Conservation (phyloP, 2,797 vertebrate genomes). For the Fratercula arctica region DNA sequence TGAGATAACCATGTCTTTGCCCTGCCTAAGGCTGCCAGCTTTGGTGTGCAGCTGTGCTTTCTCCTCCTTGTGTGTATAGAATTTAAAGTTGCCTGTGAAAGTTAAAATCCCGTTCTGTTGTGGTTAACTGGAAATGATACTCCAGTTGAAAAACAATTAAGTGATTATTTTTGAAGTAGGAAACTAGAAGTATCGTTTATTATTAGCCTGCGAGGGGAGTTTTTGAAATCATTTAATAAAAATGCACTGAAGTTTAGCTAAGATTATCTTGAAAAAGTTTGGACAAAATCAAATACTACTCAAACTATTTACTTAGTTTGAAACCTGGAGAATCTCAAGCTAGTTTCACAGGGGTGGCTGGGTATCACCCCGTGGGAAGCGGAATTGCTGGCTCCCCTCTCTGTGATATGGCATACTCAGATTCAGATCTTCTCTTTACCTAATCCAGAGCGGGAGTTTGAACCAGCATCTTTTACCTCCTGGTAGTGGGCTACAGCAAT, state of each 20-base stretch:
- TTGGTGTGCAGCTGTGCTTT: background rate
- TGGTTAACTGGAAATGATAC: background rate
- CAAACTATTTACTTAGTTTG: background rate
- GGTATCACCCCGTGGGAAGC: background rate
- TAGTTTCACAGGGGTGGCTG: background rate
- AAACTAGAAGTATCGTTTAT: background rate
- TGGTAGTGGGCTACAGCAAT: background rate
- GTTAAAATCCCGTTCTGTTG: background rate
- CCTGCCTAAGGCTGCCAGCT: background rate
- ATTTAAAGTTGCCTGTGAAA: background rate
- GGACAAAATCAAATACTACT: background rate
- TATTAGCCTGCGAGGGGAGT: background rate
- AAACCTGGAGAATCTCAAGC: background rate
- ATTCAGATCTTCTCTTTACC: background rate
- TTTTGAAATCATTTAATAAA: background rate
- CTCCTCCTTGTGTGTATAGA: background rate
- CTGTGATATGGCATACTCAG: background rate
- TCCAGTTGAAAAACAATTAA: background rate
- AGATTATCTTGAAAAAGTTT: background rate
- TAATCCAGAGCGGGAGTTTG: background rate
- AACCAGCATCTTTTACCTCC: background rate
- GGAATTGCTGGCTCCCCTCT: background rate
- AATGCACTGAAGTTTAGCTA: background rate
- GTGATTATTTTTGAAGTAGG: background rate
- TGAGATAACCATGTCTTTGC: background rate